Evolutionary conservation across 1,140 invertebrate species (phyloP).

Genomic region (Phymastichus coffea): DNA sequence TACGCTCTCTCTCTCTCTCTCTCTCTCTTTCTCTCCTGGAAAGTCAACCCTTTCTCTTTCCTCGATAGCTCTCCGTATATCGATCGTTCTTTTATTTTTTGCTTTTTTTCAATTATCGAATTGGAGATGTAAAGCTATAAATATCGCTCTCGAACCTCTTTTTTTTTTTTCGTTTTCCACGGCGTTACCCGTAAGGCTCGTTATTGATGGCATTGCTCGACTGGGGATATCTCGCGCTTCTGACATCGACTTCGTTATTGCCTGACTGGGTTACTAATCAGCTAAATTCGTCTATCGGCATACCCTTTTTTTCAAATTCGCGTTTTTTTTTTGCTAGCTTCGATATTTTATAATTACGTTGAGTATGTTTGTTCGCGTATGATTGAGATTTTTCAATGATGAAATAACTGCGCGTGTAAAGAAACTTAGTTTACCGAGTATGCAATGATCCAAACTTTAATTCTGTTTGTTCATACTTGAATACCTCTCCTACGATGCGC

Average conservation of each 20-base stretch:
- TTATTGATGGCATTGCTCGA: background rate
- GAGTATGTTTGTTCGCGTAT: too few relatives aligned
- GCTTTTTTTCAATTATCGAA: slow-evolving; percentile 12
- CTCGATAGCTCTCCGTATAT: slow-evolving; percentile 6
- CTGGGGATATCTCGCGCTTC: background rate
- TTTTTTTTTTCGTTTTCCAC: too few relatives aligned
- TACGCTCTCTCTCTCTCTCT: slow-evolving; percentile 41
- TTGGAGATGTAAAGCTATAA: slow-evolving; percentile 6
- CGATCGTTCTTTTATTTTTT: background rate
- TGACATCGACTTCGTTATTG: background rate
- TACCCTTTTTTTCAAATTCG: background rate
- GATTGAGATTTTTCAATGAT: too few relatives aligned
- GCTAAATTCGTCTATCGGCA: too few relatives aligned
- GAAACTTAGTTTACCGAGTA: too few relatives aligned
- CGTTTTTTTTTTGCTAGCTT: background rate
- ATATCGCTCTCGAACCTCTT: slow-evolving; percentile 6
- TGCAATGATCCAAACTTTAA: too few relatives aligned
- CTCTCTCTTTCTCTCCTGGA: background rate
- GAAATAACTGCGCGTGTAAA: too few relatives aligned
- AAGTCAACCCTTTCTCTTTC: slow-evolving; percentile 2
- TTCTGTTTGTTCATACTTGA: too few relatives aligned
- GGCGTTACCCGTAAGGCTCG: slow-evolving; percentile 2
- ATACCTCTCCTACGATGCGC: slow-evolving; percentile 31
- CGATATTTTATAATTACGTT: too few relatives aligned
- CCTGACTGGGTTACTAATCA: too few relatives aligned